Conservation (phyloP, 2,113 vertebrate genomes). For the Dromas ardeola region DNA sequence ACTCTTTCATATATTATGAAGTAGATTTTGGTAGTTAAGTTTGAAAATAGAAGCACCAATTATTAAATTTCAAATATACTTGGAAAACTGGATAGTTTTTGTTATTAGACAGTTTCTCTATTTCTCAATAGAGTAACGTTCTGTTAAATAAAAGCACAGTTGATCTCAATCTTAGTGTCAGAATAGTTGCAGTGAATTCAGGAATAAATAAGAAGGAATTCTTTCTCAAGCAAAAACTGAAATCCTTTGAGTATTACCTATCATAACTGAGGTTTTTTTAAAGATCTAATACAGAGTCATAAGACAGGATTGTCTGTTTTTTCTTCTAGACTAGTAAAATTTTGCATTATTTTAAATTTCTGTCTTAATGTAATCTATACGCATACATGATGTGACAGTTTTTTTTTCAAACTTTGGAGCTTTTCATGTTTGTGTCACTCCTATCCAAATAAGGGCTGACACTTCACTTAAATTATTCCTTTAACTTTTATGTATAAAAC, state of each 20-base stretch:
- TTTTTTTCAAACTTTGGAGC: neutral
- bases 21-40: neutral
- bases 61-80: neutral
- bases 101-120: neutral
- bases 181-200: neutral
- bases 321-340: neutral
- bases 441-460: neutral
- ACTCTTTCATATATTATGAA: neutral
- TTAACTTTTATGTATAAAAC: neutral
- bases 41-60: neutral
- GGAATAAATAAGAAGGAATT: neutral
- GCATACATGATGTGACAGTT: fast-evolving
- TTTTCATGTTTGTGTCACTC: neutral
- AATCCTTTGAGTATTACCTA: neutral
- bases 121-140: neutral
- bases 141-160: neutral
- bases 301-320: neutral
- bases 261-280: neutral
- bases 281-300: neutral
- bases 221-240: neutral
- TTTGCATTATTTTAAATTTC: neutral
- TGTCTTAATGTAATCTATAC: neutral
- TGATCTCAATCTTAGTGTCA: neutral
- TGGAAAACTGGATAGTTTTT: neutral
- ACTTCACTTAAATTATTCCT: neutral